Conservation (phyloP, 2,797 vertebrate species). For the Pygocentrus nattereri region DNA sequence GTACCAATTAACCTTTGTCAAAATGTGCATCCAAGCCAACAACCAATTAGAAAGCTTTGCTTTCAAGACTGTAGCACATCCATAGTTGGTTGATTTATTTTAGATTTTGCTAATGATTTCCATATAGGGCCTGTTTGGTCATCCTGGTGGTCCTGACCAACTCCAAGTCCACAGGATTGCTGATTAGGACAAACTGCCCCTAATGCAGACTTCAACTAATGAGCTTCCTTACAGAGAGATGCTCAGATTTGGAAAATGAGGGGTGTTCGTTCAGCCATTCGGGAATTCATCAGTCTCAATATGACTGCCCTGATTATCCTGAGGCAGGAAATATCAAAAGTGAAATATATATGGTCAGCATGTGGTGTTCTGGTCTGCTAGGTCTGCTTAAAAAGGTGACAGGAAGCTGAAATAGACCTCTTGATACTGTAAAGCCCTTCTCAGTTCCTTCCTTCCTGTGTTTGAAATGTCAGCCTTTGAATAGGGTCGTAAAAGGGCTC, state of each 20-base stretch:
- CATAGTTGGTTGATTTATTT: not conserved
- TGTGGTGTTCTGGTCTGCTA: slow-evolving; percentile 46
- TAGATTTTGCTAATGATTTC: not conserved
- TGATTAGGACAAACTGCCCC: slow-evolving; percentile 17
- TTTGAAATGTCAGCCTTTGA: slow-evolving; percentile 81
- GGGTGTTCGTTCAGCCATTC: not conserved
- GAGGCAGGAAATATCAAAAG: slow-evolving; percentile 28
- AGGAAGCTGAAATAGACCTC: slow-evolving; percentile 63
- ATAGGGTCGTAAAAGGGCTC: slow-evolving; percentile 80
- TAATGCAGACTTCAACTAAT: not conserved
- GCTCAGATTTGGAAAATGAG: not conserved
- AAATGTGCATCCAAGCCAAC: not conserved
- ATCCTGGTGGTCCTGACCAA: not conserved
- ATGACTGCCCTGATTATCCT: slow-evolving; percentile 13
- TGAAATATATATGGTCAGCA: slow-evolving; percentile 10
- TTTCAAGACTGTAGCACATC: not conserved
- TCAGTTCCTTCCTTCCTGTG: slow-evolving; percentile 85
- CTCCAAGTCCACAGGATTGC: not conserved
- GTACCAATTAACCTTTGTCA: not conserved
- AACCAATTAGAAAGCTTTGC: not conserved
- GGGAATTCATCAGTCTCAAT: slow-evolving; percentile 14
- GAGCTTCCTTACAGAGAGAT: slow-evolving; percentile 5
- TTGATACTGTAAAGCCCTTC: slow-evolving; percentile 78
- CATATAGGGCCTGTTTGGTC: not conserved
- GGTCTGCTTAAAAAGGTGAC: slow-evolving; percentile 49